Percentiles rank a stretch among this genome's conserved stretches.
phyloP scores from a whole-genome alignment of 2,113 vertebrate genomes.

The Orthonyx spaldingii region DNA sequence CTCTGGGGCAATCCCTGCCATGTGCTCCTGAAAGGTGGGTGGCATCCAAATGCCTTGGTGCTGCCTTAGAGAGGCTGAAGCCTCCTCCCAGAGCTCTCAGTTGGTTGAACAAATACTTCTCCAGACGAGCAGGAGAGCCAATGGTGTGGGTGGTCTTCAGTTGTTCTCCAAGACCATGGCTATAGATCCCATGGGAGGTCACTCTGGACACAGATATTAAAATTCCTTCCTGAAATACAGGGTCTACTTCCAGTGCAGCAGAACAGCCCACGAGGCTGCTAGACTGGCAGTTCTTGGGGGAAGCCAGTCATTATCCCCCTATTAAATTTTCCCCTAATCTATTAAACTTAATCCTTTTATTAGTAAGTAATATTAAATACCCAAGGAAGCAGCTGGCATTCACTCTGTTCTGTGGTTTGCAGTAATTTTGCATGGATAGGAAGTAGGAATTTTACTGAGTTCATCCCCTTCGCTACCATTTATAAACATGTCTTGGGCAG shows the following conservation, averaged over 20 bases:
- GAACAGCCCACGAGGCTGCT: background rate
- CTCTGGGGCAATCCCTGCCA: background rate
- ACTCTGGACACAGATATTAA: background rate
- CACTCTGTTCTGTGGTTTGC: background rate
- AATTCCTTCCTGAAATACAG: background rate
- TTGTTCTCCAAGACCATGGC: background rate
- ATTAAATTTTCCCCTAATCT: background rate
- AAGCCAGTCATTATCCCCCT: background rate
- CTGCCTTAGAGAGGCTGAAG: background rate
- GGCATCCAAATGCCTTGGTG: background rate
- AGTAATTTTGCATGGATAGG: background rate
- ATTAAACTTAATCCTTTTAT: background rate
- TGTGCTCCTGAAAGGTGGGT: background rate
- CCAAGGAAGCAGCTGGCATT: background rate
- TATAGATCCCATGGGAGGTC: background rate
- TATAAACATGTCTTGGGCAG: background rate
- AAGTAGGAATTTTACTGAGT: background rate
- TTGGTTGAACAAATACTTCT: background rate
- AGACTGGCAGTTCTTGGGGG: background rate
- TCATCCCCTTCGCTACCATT: background rate
- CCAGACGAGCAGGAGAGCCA: background rate
- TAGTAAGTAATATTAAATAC: background rate
- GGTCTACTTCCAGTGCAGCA: background rate
- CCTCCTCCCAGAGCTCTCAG: background rate
- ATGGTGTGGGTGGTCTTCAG: background rate